Percentiles rank a stretch among this genome's conserved stretches.
Conservation (phyloP, 92 coral and sea anemone genomes). For the Blastomussa wellsi region DNA sequence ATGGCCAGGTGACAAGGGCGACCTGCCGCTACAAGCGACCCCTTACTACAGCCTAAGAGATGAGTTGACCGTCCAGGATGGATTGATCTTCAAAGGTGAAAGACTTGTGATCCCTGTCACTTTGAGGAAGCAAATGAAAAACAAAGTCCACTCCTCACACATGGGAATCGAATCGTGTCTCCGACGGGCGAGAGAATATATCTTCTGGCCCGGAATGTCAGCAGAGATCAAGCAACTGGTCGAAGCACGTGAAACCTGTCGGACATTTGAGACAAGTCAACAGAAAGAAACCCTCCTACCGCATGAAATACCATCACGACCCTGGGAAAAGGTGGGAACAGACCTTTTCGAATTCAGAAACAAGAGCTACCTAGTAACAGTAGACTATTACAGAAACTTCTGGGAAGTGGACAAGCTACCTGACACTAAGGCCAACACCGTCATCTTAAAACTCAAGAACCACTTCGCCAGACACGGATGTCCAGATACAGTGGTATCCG, state of each 20-base stretch:
- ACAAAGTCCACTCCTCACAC: constrained; percentile 37
- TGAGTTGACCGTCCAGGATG: constrained; percentile 56
- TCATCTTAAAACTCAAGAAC: constrained; percentile 37
- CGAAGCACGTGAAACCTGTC: constrained; percentile 41
- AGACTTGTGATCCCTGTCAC: constrained; percentile 42
- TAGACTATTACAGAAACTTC: constrained; percentile 58
- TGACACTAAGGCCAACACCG: constrained; percentile 19
- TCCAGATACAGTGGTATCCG: constrained; percentile 32
- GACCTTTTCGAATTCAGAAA: constrained; percentile 31
- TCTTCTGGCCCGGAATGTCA: constrained; percentile 55
- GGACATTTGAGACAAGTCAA: constrained; percentile 32
- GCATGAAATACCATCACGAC: constrained; percentile 42
- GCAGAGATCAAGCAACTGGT: constrained; percentile 39
- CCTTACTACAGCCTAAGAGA: constrained; percentile 51
- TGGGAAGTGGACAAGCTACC: constrained; percentile 49
- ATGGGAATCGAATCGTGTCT: constrained; percentile 48
- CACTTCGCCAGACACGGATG: constrained; percentile 52
- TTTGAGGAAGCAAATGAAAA: constrained; percentile 33
- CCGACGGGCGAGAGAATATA: constrained; percentile 44
- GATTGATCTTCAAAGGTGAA: constrained; percentile 33
- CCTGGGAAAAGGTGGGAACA: constrained; percentile 50
- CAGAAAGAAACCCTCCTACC: constrained; percentile 48
- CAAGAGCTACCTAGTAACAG: constrained; percentile 37
- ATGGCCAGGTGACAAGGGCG: constrained; percentile 51
- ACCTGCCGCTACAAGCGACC: constrained; percentile 31